phyloP scores from a whole-genome alignment of 2,888 invertebrate genomes.

The Mycogona germanica region DNA sequence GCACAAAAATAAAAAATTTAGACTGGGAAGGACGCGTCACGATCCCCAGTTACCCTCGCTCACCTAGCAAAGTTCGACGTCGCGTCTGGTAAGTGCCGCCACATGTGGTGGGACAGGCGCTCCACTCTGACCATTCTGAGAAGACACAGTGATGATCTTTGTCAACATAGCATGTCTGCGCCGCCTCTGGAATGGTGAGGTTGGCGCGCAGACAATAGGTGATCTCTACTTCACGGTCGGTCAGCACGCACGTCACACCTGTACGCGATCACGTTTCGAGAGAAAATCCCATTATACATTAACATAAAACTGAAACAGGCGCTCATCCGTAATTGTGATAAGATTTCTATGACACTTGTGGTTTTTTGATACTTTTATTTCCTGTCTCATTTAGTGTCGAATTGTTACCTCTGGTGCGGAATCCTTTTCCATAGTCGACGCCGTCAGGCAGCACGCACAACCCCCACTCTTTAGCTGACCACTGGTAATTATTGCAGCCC shows the following conservation, averaged over 20 bases:
- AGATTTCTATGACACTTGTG: not conserved
- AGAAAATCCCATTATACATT: no score
- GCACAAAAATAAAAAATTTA: no score
- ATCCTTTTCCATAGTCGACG: constrained; percentile 41
- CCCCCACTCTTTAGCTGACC: constrained; percentile 36
- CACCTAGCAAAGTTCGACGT: constrained; percentile 30
- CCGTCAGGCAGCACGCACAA: constrained; percentile 41
- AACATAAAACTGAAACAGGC: no score
- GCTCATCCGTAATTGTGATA: no score
- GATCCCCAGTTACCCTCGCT: constrained; percentile 4
- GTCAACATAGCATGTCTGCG: constrained; percentile 26
- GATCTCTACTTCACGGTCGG: constrained; percentile 19
- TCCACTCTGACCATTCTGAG: constrained; percentile 40
- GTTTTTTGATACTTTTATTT: no score
- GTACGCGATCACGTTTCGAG: no score
- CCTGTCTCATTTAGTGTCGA: no score
- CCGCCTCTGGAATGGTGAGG: constrained; percentile 7
- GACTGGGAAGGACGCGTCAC: no score
- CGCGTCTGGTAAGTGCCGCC: constrained; percentile 29
- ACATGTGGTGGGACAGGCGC: constrained; percentile 35
- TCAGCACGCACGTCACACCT: constrained; percentile 18
- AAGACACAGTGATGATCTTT: constrained; percentile 37
- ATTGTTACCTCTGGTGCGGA: constrained; percentile 42
- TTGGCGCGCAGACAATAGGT: constrained; percentile 25
- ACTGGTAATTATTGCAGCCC: constrained; percentile 16